Conservation (phyloP, 2,888 invertebrate genomes). For the Thyatira batis region DNA sequence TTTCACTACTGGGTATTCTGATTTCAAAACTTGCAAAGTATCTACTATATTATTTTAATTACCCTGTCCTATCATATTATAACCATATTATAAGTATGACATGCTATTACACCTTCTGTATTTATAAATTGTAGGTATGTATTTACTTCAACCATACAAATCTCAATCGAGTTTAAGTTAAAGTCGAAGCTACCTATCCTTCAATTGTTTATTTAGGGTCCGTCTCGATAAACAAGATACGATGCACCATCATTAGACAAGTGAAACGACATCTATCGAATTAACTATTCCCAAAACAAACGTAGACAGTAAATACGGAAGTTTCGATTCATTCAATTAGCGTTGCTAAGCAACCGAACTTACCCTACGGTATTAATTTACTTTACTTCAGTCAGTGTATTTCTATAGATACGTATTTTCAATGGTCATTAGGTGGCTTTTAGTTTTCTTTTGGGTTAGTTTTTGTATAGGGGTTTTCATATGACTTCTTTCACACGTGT, state of each 20-base stretch:
- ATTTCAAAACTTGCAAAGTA: no score
- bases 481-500: no score
- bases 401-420: conserved; percentile 3
- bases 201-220: not conserved
- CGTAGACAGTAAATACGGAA: conserved; percentile 29
- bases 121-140: no score
- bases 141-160: no score
- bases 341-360: conserved; percentile 35
- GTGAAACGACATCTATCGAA: conserved; percentile 16
- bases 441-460: no score
- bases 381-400: conserved; percentile 23
- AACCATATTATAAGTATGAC: no score
- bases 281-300: conserved; percentile 22
- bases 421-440: no score
- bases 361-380: conserved; percentile 31
- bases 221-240: not conserved
- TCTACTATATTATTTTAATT: no score
- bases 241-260: conserved; percentile 2
- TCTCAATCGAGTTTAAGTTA: not conserved
- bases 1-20: no score
- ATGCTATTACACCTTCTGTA: no score
- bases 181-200: not conserved
- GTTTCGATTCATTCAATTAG: conserved; percentile 39
- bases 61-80: no score
- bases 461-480: no score